These are phyloP conservation scores for Cetonia aurata DNA, from an alignment of 2,888 invertebrate species.

Conservation along the genomic window DNA sequence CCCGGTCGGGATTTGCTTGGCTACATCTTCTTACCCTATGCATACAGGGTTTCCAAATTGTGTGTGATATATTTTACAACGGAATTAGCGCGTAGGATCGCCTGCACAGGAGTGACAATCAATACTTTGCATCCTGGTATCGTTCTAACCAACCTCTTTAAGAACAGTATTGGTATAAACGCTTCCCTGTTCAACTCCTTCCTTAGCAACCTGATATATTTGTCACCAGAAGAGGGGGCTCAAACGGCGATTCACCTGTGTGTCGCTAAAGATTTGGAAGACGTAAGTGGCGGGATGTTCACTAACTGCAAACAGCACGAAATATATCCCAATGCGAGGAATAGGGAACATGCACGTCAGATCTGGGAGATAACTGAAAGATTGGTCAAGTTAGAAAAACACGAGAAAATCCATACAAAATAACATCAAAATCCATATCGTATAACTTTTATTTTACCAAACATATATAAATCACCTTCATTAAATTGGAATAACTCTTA, in stretches of 20 bases:
- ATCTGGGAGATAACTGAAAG: conserved; percentile 87
- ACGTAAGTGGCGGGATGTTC: conserved; percentile 82
- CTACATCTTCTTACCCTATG: too few relatives aligned
- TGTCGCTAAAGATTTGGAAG: conserved; percentile 78
- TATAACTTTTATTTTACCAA: too few relatives aligned
- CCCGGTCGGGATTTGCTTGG: too few relatives aligned
- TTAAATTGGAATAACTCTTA: too few relatives aligned
- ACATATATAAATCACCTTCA: too few relatives aligned
- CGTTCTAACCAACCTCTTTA: conserved; percentile 43
- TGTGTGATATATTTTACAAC: conserved; percentile 56
- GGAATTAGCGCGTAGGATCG: conserved; percentile 53
- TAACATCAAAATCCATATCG: too few relatives aligned
- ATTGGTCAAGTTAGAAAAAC: conserved; percentile 76
- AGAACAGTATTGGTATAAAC: conserved; percentile 10
- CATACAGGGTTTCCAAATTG: conserved; percentile 51
- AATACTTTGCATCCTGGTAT: conserved; percentile 58
- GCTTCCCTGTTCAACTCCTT: too few relatives aligned
- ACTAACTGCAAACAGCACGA: conserved; percentile 79
- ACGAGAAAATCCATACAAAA: conserved; percentile 65
- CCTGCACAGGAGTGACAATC: conserved; percentile 52
- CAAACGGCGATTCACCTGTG: conserved; percentile 85
- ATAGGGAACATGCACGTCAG: conserved; percentile 78
- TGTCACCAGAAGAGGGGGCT: conserved; percentile 80
- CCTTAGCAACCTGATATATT: too few relatives aligned
- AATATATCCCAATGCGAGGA: conserved; percentile 71